Percentiles rank a stretch among this genome's conserved stretches.
phyloP scores from a whole-genome alignment of 2,113 vertebrate species.

The Gnathochromis pfefferi region DNA sequence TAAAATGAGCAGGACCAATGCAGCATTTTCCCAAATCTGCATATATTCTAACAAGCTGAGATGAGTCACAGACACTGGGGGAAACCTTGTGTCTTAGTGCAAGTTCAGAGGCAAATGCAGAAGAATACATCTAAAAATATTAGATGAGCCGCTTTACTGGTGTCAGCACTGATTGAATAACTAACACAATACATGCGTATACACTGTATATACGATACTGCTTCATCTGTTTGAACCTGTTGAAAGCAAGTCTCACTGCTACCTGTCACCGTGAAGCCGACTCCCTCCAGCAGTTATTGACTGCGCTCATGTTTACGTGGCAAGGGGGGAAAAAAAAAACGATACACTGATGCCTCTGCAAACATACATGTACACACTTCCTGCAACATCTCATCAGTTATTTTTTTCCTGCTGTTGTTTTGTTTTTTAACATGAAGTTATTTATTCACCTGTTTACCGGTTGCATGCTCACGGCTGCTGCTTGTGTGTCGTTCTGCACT shows the following conservation, averaged over 20 bases:
- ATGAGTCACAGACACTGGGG: slow-evolving; percentile 24
- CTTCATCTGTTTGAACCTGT: slow-evolving; percentile 23
- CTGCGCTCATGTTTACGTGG: background rate
- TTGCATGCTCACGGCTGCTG: slow-evolving; percentile 2
- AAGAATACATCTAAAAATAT: background rate
- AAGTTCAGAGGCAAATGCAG: slow-evolving; percentile 13
- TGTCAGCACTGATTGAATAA: background rate
- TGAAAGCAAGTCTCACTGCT: slow-evolving; percentile 1
- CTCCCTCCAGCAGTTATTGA: background rate
- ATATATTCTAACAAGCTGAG: slow-evolving; percentile 6
- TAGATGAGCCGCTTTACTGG: background rate
- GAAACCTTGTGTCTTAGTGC: slow-evolving; percentile 30
- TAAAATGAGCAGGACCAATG: background rate
- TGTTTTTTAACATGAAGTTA: background rate
- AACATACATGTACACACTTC: background rate
- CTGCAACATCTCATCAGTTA: background rate
- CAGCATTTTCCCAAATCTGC: background rate
- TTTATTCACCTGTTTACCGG: slow-evolving; percentile 19
- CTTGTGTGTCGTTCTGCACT: background rate
- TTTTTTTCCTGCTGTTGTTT: background rate
- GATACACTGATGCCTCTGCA: background rate
- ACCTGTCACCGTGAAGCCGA: slow-evolving; percentile 36
- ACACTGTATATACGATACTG: background rate
- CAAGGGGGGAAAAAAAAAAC: rapidly evolving
- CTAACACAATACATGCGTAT: background rate